Evolutionary conservation across 2,113 vertebrate genomes (phyloP), one percentile per base, ranked within the genome.

Genomic region (Sphaerodactylus townsendi): DNA sequence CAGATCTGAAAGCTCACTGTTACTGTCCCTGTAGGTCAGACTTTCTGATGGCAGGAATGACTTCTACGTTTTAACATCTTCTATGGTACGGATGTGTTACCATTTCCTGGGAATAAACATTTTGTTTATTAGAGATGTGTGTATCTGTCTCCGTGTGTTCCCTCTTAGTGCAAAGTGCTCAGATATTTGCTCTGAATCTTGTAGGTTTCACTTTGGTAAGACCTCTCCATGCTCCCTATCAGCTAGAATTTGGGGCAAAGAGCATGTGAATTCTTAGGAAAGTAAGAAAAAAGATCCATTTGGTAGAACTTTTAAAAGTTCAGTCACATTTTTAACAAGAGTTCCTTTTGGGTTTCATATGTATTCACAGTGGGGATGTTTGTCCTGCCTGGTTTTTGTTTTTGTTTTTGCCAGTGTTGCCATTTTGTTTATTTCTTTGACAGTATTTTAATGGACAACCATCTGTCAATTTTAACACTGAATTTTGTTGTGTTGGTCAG

Each of bases 131-230:
- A 33, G 35, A 39, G 25, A 76, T 62, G 74, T 83, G 10, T 85
- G 86, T 81, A 78, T 77, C 4, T 69, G 0, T 46, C 56, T 68
- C 35, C 10, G 2, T 0, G 0, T 19, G 35, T 48, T 4, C 62
- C 2, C 3, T 5, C 70, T 21, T 23, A 23, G 10, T n/a, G 4
- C 23, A 1, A 56, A 0, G 2, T 44, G 50, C 53, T 0, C 10
- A 69, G 28, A 37, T 0, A 28, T 86, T 87, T 70, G 15, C 62
- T 4, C 2, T 68, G 33, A 56, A 70, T 82, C 0, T 71, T 4
- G 0, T 71, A 79, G 39, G 35, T 89, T 90, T 80, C 33, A 14
- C 10, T 79, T 87, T 86, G 68, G 5, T 46, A 1, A 30, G 44
- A 70, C 4, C 77, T 37, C 64, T 10, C 11, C 11, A 53, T 50